phyloP scores from a whole-genome alignment of 2,797 vertebrate species.

The Pteronotus mesoamericanus region DNA sequence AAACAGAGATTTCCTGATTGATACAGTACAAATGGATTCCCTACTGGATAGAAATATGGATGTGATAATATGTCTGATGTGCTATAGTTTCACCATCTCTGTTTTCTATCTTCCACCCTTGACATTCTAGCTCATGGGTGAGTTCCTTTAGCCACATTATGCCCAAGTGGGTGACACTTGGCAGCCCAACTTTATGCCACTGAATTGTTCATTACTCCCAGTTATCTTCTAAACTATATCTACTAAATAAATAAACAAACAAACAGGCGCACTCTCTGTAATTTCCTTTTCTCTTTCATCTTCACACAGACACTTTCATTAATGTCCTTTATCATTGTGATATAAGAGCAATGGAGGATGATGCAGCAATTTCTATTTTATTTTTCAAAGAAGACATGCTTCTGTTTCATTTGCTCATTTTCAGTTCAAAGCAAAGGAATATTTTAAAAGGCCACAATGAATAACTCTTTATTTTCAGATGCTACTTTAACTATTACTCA shows the following conservation, averaged over 20 bases:
- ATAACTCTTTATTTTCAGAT: slow-evolving; percentile 26
- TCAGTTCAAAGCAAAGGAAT: slow-evolving; percentile 10
- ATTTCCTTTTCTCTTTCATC: slow-evolving; percentile 17
- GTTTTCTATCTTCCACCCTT: neutral
- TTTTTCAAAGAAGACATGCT: slow-evolving; percentile 16
- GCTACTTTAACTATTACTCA: slow-evolving; percentile 24
- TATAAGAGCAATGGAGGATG: neutral
- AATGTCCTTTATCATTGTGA: neutral
- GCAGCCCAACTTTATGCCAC: neutral
- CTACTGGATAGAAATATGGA: neutral
- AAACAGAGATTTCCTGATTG: neutral
- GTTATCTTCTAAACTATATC: slow-evolving; percentile 4
- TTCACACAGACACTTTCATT: slow-evolving; percentile 26
- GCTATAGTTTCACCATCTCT: neutral
- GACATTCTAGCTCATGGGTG: neutral
- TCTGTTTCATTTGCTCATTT: slow-evolving; percentile 20
- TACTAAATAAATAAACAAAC: neutral
- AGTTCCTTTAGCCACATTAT: neutral
- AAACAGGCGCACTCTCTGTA: neutral
- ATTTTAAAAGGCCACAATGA: slow-evolving; percentile 25
- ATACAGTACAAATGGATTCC: neutral
- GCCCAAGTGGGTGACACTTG: neutral
- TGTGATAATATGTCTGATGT: neutral
- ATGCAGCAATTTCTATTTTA: neutral
- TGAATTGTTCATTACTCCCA: neutral